These are phyloP conservation scores for Temnopleurus reevesii DNA, from an alignment of 53 echinoderm and acorn worm genomes.

Conservation along the genomic window DNA sequence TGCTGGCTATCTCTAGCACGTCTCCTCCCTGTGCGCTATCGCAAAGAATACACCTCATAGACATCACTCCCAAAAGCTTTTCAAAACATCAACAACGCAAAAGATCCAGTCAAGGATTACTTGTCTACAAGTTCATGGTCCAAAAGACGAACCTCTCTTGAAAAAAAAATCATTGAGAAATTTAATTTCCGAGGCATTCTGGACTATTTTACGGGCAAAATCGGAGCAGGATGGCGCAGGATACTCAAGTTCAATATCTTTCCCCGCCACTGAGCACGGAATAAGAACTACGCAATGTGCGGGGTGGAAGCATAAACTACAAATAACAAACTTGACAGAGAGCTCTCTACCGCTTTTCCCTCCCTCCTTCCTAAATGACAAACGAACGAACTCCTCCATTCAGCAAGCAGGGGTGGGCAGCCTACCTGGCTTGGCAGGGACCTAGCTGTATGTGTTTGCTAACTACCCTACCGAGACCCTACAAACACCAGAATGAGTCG, in stretches of 20 bases:
- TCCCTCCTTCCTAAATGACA: conserved; percentile 1
- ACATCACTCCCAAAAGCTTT: conserved; percentile 14
- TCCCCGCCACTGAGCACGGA: conserved; percentile 6
- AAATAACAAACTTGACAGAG: conserved; percentile 32
- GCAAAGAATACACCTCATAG: neutral
- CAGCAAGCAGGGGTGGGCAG: neutral
- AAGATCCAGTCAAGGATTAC: neutral
- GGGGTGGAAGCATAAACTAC: conserved; percentile 6
- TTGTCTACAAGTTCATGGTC: neutral
- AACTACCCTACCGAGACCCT: neutral
- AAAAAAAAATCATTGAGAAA: neutral
- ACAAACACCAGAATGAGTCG: neutral
- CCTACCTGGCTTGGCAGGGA: neutral
- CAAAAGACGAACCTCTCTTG: neutral
- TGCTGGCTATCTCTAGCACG: neutral
- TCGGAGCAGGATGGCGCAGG: neutral
- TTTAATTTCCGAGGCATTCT: neutral
- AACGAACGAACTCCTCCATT: conserved; percentile 2
- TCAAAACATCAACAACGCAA: neutral
- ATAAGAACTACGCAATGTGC: conserved; percentile 6
- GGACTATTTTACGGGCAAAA: neutral
- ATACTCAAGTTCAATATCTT: conserved; percentile 16
- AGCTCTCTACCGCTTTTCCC: neutral
- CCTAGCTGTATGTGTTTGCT: neutral
- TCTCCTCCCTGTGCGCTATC: neutral